Evolutionary conservation across 2,113 vertebrate species (phyloP).

Genomic region (Sprattus sprattus): DNA sequence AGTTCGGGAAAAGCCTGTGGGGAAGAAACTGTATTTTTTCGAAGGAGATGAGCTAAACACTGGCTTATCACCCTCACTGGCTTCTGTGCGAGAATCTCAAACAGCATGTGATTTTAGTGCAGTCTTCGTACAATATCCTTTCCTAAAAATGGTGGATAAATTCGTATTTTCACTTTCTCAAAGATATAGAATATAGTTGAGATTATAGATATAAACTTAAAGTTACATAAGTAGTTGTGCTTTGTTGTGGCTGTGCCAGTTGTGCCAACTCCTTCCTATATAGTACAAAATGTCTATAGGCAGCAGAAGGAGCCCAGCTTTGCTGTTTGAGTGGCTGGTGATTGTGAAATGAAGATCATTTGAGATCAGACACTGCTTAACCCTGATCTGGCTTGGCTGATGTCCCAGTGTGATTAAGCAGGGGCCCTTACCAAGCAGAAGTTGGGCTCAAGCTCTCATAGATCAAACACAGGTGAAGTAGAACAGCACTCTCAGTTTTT

Average conservation of each 20-base stretch:
- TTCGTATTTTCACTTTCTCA: background rate
- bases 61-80: background rate
- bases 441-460: background rate
- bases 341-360: background rate
- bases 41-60: background rate
- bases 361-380: constrained; percentile 1
- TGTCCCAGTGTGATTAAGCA: background rate
- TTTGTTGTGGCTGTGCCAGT: background rate
- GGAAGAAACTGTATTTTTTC: background rate
- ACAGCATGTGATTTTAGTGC: background rate
- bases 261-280: background rate
- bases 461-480: constrained; percentile 11
- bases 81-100: background rate
- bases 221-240: background rate
- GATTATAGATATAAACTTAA: background rate
- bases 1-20: background rate
- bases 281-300: background rate
- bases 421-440: background rate
- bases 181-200: background rate
- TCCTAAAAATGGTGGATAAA: background rate
- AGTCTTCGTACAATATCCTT: background rate
- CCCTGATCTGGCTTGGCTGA: background rate
- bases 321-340: background rate
- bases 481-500: background rate
- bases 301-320: background rate